Evolutionary conservation across 2,888 invertebrate genomes (phyloP).

Genomic region (Nowickia ferox): DNA sequence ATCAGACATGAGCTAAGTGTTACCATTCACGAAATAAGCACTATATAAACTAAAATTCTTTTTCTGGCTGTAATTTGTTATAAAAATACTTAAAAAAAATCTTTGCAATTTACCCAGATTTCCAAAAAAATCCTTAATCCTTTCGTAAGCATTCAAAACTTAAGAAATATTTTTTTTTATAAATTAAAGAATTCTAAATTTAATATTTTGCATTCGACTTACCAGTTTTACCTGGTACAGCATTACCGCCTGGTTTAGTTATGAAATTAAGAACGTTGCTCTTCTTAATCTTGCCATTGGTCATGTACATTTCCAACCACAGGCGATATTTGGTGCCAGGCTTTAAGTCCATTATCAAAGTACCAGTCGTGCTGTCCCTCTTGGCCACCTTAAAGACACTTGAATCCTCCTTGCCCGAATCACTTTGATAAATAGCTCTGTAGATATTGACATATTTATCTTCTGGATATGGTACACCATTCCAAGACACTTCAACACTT

Average conservation of each 20-base stretch:
- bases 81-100: neutral
- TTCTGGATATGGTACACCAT: conserved; percentile 93
- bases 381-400: conserved; percentile 90
- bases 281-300: conserved; percentile 94
- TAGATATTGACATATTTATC: conserved; percentile 96
- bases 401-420: conserved; percentile 88
- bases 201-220: conserved; percentile 62
- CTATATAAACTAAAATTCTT: too few relatives aligned
- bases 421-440: conserved; percentile 91
- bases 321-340: conserved; percentile 92
- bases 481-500: conserved; percentile 91
- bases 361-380: conserved; percentile 87
- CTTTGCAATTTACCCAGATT: conserved; percentile 76
- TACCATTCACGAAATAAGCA: too few relatives aligned
- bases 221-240: conserved; percentile 83
- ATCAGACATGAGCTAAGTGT: too few relatives aligned
- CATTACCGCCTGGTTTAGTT: conserved; percentile 88
- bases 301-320: conserved; percentile 94
- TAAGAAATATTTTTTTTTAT: conserved; percentile 47
- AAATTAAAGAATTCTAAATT: conserved; percentile 1
- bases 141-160: conserved; percentile 77
- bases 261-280: conserved; percentile 94
- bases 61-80: neutral
- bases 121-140: conserved; percentile 77
- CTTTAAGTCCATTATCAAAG: conserved; percentile 87